Evolutionary conservation across 1,140 invertebrate species (phyloP), one percentile per base, ranked within the genome.

Genomic region (Ceratosolen fusciceps): DNA sequence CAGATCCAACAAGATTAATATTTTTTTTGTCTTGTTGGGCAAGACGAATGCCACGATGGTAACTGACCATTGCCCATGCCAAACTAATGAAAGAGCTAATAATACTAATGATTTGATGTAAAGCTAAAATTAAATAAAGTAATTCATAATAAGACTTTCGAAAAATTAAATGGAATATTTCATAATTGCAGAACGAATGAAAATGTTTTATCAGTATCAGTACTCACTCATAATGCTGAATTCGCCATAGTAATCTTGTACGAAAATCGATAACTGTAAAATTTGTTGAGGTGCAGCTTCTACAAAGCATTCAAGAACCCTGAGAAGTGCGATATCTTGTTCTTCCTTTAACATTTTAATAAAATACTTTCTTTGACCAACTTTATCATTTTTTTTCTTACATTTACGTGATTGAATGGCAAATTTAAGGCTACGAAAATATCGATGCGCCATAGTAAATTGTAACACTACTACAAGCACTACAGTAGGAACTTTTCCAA

Each of bases 211-310:
- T 67, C 56, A 74, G 49, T 77, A 47, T 39, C 60, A 77, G n/a
- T 81, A 75, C 85, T 81, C 86, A 91, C 90, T 87, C 79, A 88
- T 86, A 83, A 89, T 83, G 81, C 85, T 88, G 49, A 88, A 86
- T 75, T 83, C 83, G 71, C 88, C 85, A 65, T 92, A 83, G 83
- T 92, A 87, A 80, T 90, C 86, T 37, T 87, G 87, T 10, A 93
- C 89, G 83, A 93, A 92, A 81, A 94, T 94, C 84, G 93, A 94
- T 39, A 96, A 90, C 89, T 97, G 96, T 76, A 97, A 89, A 56
- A 97, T 94, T 83, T 96, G 94, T 86, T 97, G 96, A 9, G 96
- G 96, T 0, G 96, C 96, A 21, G 96, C 93, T 91, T 98, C 96
- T 79, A 98, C 91, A 87, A 97, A 98, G 86, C 95, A 96, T 90